Evolutionary conservation across 2,797 vertebrate genomes (phyloP).

Genomic region (Acipenser oxyrinchus): DNA sequence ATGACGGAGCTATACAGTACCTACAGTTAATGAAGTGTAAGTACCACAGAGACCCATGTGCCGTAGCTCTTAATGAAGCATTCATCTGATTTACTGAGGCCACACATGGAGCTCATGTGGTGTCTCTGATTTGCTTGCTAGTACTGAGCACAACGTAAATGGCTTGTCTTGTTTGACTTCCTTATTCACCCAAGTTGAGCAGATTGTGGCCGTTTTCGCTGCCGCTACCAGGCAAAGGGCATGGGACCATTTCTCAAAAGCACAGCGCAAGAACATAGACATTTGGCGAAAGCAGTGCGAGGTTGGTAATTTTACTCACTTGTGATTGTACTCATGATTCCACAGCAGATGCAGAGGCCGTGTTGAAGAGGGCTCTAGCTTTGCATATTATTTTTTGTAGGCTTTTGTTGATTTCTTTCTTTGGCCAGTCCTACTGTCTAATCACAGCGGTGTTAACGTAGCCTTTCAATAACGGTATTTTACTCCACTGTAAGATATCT

Average conservation of each 20-base stretch:
- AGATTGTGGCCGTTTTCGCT: conserved; percentile 97
- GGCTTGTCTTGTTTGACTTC: conserved; percentile 97
- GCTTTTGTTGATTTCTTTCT: too few species aligned
- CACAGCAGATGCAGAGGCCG: conserved; percentile 38
- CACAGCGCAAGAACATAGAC: conserved; percentile 99
- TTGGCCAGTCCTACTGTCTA: too few species aligned
- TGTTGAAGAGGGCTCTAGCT: background rate
- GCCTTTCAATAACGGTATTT: too few species aligned
- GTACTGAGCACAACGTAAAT: conserved; percentile 85
- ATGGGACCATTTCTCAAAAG: conserved; percentile 99
- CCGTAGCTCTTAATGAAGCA: conserved; percentile 19
- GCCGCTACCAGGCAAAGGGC: conserved; percentile 97
- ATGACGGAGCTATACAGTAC: conserved; percentile 61
- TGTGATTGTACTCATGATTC: conserved; percentile 62
- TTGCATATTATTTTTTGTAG: too few species aligned
- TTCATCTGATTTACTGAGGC: background rate
- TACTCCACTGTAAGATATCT: too few species aligned
- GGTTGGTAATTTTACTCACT: conserved; percentile 79
- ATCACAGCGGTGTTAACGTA: too few species aligned
- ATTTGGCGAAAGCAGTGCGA: conserved; percentile 98
- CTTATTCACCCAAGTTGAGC: conserved; percentile 95
- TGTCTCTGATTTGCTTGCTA: conserved; percentile 76
- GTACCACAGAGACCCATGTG: conserved; percentile 65
- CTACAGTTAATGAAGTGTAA: conserved; percentile 81
- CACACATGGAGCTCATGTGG: conserved; percentile 40